Percentiles rank a stretch among this genome's conserved stretches.
Evolutionary conservation across 2,888 invertebrate genomes (phyloP).

Genomic region (Marronus borbonicus): DNA sequence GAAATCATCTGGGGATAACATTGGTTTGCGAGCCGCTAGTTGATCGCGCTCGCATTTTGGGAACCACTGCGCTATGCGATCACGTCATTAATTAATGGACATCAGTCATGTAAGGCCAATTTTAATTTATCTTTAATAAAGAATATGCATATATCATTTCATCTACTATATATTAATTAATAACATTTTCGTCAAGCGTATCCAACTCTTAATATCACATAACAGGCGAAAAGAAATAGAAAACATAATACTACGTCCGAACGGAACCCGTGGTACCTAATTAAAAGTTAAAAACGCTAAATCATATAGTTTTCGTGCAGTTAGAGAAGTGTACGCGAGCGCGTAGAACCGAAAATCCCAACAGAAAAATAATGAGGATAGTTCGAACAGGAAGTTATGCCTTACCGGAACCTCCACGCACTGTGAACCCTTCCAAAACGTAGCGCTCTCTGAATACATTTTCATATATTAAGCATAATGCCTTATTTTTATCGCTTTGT

Average conservation of each 20-base stretch:
- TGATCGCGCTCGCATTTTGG: too few species aligned
- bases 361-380: slow-evolving; percentile 26
- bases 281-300: slow-evolving; percentile 26
- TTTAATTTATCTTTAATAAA: too few species aligned
- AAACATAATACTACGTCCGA: not conserved
- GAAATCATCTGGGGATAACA: too few species aligned
- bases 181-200: slow-evolving; percentile 9
- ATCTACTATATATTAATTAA: not conserved
- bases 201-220: not conserved
- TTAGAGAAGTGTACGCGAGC: too few species aligned
- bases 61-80: too few species aligned
- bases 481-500: not conserved
- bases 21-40: too few species aligned
- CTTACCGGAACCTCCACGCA: slow-evolving; percentile 55
- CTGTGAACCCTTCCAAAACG: slow-evolving; percentile 54
- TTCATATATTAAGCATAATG: slow-evolving; percentile 46
- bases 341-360: slow-evolving; percentile 22
- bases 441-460: slow-evolving; percentile 46
- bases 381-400: slow-evolving; percentile 29
- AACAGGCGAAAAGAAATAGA: not conserved
- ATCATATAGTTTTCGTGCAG: slow-evolving; percentile 16
- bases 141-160: too few species aligned
- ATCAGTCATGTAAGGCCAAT: too few species aligned
- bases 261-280: not conserved
- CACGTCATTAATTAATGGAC: too few species aligned